Evolutionary conservation across 37 sponge, comb jelly and placozoan genomes (phyloP), one percentile per base, ranked within the genome.

Genomic region (Bolinopsis microptera): DNA sequence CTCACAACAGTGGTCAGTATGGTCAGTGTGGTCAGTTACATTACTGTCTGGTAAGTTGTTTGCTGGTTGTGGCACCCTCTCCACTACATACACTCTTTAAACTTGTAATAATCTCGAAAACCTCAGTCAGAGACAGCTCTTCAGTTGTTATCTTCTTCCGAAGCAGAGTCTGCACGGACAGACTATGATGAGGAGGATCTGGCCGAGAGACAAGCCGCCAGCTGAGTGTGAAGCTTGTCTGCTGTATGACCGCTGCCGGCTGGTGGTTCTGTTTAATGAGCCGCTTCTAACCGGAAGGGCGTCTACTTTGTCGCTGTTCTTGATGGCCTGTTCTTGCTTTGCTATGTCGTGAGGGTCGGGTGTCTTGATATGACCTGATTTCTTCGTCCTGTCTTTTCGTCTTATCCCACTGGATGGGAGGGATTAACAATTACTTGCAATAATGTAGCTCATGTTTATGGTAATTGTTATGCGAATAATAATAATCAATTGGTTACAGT

Each of bases 161-260:
- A 72, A 72, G 31, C 75, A 72, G 31, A 72, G 31, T n/a, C 75
- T n/a, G 18, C 75, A 72, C 13, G 75, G 75, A 21, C 75, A 72
- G 31, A 72, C 26, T 3, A 72, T 72, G 75, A 72, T 28, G 5
- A 72, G 31, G 31, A 72, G 31, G 5, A 72, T 21, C 26, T 72
- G 75, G 26, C 75, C 75, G 31, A 72, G 31, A 3, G 75, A 30
- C 75, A 72, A 8, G 26, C 75, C 75, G 3, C 75, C 31, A 28
- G 75, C 3, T 21, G 13, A 21, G 13, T 21, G 18, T 2, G 75
- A n/a, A 5, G 31, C 31, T 28, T 72, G 75, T 3, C 75, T 5
- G 31, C 75, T 72, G 31, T 28, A 30, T 3, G 31, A 72, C 75
- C 31, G 75, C 31, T 28, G 75, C 5, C 75, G 5, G 31, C 75